A percentile compares a stretch with the other conserved stretches of the same genome.
phyloP scores from a whole-genome alignment of 2,888 invertebrate genomes.

The Colletes collaris region DNA sequence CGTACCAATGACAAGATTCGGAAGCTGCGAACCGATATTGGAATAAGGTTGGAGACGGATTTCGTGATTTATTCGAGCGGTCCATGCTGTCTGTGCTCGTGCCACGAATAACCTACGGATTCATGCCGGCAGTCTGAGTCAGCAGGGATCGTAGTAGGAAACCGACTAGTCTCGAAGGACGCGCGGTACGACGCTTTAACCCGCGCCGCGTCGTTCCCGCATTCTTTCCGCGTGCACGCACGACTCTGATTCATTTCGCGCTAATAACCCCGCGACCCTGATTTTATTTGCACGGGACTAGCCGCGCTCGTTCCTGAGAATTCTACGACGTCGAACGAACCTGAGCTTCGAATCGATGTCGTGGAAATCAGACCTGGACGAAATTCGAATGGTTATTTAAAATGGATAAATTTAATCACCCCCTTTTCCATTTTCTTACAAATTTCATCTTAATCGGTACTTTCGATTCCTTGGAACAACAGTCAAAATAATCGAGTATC shows the following conservation, averaged over 20 bases:
- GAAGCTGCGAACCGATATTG: conserved; percentile 24
- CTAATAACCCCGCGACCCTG: conserved; percentile 73
- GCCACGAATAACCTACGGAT: conserved; percentile 75
- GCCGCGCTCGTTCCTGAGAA: conserved; percentile 1
- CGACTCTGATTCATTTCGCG: conserved; percentile 73
- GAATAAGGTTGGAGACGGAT: conserved; percentile 20
- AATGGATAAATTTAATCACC: too few species aligned
- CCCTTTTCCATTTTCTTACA: too few species aligned
- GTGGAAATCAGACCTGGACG: background rate
- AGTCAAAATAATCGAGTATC: too few species aligned
- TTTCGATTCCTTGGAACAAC: too few species aligned
- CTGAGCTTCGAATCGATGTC: background rate
- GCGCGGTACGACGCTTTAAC: conserved; percentile 18
- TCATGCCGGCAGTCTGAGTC: conserved; percentile 73
- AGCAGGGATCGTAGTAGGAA: conserved; percentile 72
- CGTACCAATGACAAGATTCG: background rate
- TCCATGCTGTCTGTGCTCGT: conserved; percentile 66
- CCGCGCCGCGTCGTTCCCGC: conserved; percentile 35
- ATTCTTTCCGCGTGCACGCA: conserved; percentile 62
- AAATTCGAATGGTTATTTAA: background rate
- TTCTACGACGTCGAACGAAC: background rate
- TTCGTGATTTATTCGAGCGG: conserved; percentile 65
- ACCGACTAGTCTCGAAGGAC: conserved; percentile 73
- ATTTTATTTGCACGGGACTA: conserved; percentile 42
- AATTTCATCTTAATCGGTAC: too few species aligned